Conservation (phyloP, 2,888 invertebrate genomes). For the Halictus ligatus region DNA sequence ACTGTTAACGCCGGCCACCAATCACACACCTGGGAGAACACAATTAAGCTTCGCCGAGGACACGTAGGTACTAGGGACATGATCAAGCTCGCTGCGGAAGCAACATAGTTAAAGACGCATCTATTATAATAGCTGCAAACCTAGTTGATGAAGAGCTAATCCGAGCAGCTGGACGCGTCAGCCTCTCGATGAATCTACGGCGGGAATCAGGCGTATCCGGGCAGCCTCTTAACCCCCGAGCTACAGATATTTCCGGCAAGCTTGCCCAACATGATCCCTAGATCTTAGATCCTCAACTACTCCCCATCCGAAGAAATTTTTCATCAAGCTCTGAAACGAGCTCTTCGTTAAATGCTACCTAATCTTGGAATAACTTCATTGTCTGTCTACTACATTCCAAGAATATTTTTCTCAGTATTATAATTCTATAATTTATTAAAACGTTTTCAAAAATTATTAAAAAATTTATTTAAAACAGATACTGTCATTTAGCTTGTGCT, state of each 20-base stretch:
- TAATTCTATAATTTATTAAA: too few relatives aligned
- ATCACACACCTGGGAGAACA: slow-evolving; percentile 16
- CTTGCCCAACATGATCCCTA: not conserved
- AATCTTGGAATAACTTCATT: too few relatives aligned
- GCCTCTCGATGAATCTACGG: not conserved
- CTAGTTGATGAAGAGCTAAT: slow-evolving; percentile 4
- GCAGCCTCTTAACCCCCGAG: not conserved
- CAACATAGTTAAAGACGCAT: slow-evolving; percentile 17
- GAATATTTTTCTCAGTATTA: too few relatives aligned
- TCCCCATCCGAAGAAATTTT: not conserved
- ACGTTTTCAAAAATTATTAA: too few relatives aligned
- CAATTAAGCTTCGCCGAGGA: slow-evolving; percentile 10
- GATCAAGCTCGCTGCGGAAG: not conserved
- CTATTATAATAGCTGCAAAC: slow-evolving; percentile 16
- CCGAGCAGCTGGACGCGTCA: not conserved
- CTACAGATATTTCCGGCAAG: not conserved
- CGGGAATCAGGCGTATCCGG: not conserved
- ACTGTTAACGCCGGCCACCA: not conserved
- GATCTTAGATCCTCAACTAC: not conserved
- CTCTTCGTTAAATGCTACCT: not conserved
- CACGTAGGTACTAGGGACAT: not conserved
- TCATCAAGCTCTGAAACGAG: not conserved
- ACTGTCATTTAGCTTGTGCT: too few relatives aligned
- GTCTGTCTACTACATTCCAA: too few relatives aligned
- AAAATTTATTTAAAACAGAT: too few relatives aligned